Percentiles rank a stretch among this genome's conserved stretches.
Conservation (phyloP, 2,113 vertebrate genomes). For the Hemiscyllium ocellatum region DNA sequence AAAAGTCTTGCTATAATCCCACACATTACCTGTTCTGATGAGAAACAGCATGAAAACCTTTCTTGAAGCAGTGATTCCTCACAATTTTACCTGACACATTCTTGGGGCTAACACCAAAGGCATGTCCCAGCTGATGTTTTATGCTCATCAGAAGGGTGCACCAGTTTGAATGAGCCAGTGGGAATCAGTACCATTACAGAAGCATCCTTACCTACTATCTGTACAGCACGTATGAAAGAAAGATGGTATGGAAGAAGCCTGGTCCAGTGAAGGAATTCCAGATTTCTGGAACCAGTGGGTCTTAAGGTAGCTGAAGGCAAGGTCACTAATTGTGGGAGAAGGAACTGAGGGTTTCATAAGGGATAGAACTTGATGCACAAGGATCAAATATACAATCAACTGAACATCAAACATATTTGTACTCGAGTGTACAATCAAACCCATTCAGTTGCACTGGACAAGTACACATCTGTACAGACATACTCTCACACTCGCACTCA, state of each 20-base stretch:
- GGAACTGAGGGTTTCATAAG: neutral
- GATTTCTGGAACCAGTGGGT: neutral
- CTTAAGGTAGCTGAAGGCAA: neutral
- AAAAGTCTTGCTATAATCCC: slow-evolving; percentile 42
- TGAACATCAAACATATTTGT: too few species aligned
- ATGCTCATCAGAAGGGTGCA: neutral
- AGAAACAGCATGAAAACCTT: neutral
- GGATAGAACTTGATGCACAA: neutral
- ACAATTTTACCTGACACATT: neutral
- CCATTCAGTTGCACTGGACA: neutral
- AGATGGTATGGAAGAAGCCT: too few species aligned
- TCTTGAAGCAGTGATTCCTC: neutral
- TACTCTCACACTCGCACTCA: too few species aligned
- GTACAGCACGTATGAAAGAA: neutral
- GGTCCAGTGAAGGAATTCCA: neutral
- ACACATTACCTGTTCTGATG: slow-evolving; percentile 45
- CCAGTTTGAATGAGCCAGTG: neutral
- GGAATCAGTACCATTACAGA: neutral
- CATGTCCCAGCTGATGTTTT: neutral
- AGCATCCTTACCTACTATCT: neutral
- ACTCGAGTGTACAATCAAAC: neutral
- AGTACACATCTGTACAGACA: too few species aligned
- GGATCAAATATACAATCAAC: neutral
- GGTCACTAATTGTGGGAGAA: neutral
- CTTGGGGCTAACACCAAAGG: neutral